These are phyloP conservation scores for Drosophila phalerata DNA, from an alignment of 2,888 invertebrate species.

Conservation along the genomic window DNA sequence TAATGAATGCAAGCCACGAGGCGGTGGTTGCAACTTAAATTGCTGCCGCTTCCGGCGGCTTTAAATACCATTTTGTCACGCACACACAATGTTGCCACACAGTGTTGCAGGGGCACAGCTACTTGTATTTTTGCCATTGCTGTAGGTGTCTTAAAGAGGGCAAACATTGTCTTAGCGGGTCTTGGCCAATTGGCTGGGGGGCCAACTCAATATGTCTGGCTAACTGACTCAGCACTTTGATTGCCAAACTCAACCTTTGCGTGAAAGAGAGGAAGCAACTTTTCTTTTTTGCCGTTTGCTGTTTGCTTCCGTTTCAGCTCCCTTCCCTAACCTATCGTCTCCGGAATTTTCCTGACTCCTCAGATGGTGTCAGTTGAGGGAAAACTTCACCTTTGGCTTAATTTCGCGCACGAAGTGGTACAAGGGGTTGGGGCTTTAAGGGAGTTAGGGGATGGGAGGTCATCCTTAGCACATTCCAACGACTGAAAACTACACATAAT, in stretches of 20 bases:
- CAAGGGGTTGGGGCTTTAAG: conserved; percentile 5
- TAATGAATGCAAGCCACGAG: conserved; percentile 60
- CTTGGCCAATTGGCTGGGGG: conserved; percentile 47
- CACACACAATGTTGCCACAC: conserved; percentile 75
- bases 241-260: conserved; percentile 59
- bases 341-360: neutral
- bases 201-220: conserved; percentile 77
- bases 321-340: neutral
- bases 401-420: conserved; percentile 79
- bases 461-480: conserved; percentile 68
- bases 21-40: conserved; percentile 83
- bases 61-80: conserved; percentile 85
- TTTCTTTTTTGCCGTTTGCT: conserved; percentile 59
- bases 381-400: conserved; percentile 75
- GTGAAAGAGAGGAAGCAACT: conserved; percentile 69
- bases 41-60: conserved; percentile 84
- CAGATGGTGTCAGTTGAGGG: conserved; percentile 12
- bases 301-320: conserved; percentile 63
- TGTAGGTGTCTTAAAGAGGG: conserved; percentile 66
- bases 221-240: conserved; percentile 82
- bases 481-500: conserved; percentile 70
- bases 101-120: too few species aligned
- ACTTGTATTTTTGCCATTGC: conserved; percentile 31
- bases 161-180: conserved; percentile 70
- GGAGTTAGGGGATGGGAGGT: conserved; percentile 2